Base-by-base conservation (phyloP, 2,113 vertebrate species). In the Gallinago undulata region DNA sequence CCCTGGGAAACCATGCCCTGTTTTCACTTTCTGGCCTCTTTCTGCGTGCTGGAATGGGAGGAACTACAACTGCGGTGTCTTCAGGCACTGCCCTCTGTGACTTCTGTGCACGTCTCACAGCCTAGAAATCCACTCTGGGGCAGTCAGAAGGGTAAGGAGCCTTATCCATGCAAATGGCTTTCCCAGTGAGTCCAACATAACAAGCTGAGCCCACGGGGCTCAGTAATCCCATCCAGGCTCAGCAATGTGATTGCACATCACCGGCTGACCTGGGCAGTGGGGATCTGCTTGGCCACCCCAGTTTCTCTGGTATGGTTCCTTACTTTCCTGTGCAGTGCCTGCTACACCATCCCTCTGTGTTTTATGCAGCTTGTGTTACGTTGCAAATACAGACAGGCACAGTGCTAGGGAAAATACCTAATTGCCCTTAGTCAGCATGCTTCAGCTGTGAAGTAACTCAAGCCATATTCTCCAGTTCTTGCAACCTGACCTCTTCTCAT, bases 371-470 rank as follows among this genome's bases (percentile, higher is more conserved):
- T 88, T 83, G 25, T 33, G 4, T 45, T 70, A 41, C 19, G 41
- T 39, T 93, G 70, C 51, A 95, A 84, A 76, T 39, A 60, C 12
- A 77, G 78, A 55, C 41, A 87, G 43, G 55, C 57, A 76, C 5
- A 47, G 23, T 3, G 3, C n/a, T 87, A 72, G 82, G 51, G 47
- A 92, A 86, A 84, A 90, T 56, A 77, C 17, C 13, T 75, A 80
- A 92, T 75, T 80, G 35, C 10, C 39, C 64, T 93, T 77, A 88
- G 47, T 90, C 47, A 82, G 90, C 82, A 53, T 50, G 17, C 75
- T 80, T 86, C 81, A 89, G 47, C 63, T 92, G 57, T 56, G 43
- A 94, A 84, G 77, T 93, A 95, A 95, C 77, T 80, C 70, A 96
- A 93, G 31, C 62, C 31, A 43, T 63, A 80, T 89, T 86, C 56